Evolutionary conservation across 1,140 invertebrate genomes (phyloP).

Genomic region (Ooceraea biroi): DNA sequence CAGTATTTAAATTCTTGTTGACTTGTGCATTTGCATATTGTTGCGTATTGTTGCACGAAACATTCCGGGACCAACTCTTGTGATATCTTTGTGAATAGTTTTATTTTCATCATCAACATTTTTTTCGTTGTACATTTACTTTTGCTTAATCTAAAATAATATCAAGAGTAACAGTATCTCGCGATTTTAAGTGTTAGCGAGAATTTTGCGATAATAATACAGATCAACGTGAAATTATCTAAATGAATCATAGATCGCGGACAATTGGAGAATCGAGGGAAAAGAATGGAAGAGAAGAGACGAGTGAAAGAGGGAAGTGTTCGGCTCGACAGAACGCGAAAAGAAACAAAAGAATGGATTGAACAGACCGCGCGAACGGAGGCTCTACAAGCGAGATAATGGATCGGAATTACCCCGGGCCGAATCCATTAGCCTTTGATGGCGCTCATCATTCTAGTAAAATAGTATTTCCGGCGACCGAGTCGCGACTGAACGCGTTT

Average conservation of each 20-base stretch:
- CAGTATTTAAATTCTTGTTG: not conserved
- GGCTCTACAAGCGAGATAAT: conserved; percentile 64
- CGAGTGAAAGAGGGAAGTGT: conserved; percentile 11
- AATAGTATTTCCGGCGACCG: conserved; percentile 59
- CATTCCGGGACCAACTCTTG: not conserved
- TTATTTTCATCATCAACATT: not conserved
- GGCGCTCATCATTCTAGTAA: conserved; percentile 46
- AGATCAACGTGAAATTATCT: conserved; percentile 22
- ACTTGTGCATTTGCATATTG: not conserved
- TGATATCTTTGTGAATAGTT: not conserved
- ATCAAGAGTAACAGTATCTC: not conserved
- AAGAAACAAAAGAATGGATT: conserved; percentile 56
- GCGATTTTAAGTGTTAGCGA: not conserved
- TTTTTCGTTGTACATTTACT: not conserved
- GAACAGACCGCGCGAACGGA: conserved; percentile 32
- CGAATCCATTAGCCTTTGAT: conserved; percentile 69
- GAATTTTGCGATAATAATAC: not conserved
- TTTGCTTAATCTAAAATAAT: not conserved
- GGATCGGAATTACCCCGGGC: conserved; percentile 58
- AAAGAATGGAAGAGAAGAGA: conserved; percentile 44
- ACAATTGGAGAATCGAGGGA: conserved; percentile 44
- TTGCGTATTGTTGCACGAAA: not conserved
- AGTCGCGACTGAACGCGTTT: conserved; percentile 27
- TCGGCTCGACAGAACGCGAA: conserved; percentile 29
- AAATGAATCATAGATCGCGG: conserved; percentile 39